Evolutionary conservation across 2,888 invertebrate genomes (phyloP), one percentile per base, ranked within the genome.

Genomic region (Leucoptera coffeella): DNA sequence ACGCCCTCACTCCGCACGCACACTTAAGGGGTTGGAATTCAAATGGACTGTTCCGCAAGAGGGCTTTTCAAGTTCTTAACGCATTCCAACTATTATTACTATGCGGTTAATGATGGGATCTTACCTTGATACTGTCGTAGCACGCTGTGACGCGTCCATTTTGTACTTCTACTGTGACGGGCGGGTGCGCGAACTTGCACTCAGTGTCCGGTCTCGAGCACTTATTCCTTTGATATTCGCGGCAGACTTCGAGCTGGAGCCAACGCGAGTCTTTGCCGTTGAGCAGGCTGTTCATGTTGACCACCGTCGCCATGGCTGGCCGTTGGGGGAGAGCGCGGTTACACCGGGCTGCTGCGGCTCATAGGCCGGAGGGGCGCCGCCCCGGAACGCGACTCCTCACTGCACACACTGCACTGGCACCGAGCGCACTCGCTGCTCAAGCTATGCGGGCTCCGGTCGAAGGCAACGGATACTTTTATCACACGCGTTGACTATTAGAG

Each of bases 81-180:
- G n/a, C n/a, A n/a, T n/a, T n/a, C n/a, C n/a, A n/a, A n/a, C n/a
- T n/a, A n/a, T n/a, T n/a, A n/a, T n/a, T n/a, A n/a, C n/a, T n/a
- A n/a, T n/a, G n/a, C n/a, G n/a, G n/a, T n/a, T n/a, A n/a, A n/a
- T n/a, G n/a, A n/a, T 14, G 28, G 25, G 28, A 29, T 59, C 83
- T 78, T 75, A 99, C 99, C 95, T 99, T 99, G 75, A 99, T 97
- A 76, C 95, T 96, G 79, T 99, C 99, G 82, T 97, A 99, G 80
- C 99, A 99, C 50, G 99, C 99, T 50, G 96, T 97, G 56, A 99
- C 99, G 55, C 96, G 83, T 61, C 99, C 99, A 74, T 97, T 99
- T 78, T 97, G 97, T 55, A 99, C 95, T 76, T 99, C 99, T 51
- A 99, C 97, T 73, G 97, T 96, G 50, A 93, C 87, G 41, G 97